Conservation (phyloP, 2,797 vertebrate genomes). For the Myotis daubentonii region DNA sequence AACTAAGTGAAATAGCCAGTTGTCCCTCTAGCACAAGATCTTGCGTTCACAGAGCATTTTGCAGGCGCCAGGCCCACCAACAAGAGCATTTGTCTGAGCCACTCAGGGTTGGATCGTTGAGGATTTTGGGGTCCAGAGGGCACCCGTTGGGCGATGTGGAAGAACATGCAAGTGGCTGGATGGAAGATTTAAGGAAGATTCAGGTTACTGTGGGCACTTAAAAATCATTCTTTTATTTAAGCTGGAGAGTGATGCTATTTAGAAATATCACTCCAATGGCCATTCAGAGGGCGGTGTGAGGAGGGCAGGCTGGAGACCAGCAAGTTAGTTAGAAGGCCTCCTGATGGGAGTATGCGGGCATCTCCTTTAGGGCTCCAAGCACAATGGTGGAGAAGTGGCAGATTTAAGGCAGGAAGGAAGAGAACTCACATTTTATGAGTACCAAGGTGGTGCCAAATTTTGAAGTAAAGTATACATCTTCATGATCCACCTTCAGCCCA, state of each 20-base stretch:
- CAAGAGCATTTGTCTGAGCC: neutral
- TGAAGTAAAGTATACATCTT: neutral
- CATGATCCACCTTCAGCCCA: neutral
- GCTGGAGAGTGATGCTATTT: neutral
- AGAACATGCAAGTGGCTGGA: rapidly evolving
- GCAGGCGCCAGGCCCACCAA: neutral
- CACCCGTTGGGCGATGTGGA: rapidly evolving
- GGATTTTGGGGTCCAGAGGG: neutral
- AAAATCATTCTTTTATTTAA: neutral
- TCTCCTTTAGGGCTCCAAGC: neutral
- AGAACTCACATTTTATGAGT: neutral
- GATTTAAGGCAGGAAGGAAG: neutral
- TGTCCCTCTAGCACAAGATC: neutral
- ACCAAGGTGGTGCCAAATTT: neutral
- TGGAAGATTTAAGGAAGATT: neutral
- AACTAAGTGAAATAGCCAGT: neutral
- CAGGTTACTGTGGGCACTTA: neutral
- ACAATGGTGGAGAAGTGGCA: no score
- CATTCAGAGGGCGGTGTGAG: neutral
- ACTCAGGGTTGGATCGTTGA: neutral
- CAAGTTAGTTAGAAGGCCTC: neutral
- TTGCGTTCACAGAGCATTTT: neutral
- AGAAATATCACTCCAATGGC: neutral
- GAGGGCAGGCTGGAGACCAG: neutral
- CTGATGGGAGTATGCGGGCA: neutral